Evolutionary conservation across 2,888 invertebrate species (phyloP).

Genomic region (Tachina grossa): DNA sequence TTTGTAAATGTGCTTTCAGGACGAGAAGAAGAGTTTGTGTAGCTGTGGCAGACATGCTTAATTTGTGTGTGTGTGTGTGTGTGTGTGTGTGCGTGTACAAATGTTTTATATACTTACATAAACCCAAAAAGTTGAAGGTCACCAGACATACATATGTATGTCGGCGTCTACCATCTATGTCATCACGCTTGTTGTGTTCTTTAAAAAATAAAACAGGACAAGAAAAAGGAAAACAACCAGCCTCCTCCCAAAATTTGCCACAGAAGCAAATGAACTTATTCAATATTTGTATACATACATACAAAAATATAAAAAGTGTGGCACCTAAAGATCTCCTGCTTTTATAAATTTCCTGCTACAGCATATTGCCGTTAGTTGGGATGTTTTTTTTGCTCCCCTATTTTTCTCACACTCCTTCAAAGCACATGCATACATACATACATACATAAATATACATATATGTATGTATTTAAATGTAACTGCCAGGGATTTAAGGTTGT

Average conservation of each 20-base stretch:
- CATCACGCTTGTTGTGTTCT: conserved; percentile 69
- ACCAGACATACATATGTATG: conserved; percentile 78
- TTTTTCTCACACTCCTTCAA: neutral
- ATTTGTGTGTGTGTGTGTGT: neutral
- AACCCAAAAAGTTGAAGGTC: conserved; percentile 79
- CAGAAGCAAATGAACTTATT: conserved; percentile 54
- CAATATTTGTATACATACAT: conserved; percentile 10
- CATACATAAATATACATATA: too few species aligned
- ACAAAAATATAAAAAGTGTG: neutral
- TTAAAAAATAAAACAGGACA: neutral
- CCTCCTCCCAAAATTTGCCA: neutral
- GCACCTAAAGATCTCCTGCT: conserved; percentile 22
- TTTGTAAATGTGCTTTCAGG: conserved; percentile 1
- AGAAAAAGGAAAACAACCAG: neutral
- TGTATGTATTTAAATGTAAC: neutral
- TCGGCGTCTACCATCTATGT: conserved; percentile 58
- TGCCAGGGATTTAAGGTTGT: neutral
- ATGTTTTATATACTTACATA: conserved; percentile 7
- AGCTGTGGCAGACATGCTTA: conserved; percentile 37
- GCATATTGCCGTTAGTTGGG: neutral
- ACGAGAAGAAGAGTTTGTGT: conserved; percentile 24
- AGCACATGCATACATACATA: too few species aligned
- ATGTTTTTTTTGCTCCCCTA: neutral
- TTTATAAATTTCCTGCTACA: neutral
- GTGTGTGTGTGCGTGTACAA: conserved; percentile 12